A percentile compares a stretch with the other conserved stretches of the same genome.
phyloP scores from a whole-genome alignment of 2,113 vertebrate genomes.

The Peromyscus leucopus region DNA sequence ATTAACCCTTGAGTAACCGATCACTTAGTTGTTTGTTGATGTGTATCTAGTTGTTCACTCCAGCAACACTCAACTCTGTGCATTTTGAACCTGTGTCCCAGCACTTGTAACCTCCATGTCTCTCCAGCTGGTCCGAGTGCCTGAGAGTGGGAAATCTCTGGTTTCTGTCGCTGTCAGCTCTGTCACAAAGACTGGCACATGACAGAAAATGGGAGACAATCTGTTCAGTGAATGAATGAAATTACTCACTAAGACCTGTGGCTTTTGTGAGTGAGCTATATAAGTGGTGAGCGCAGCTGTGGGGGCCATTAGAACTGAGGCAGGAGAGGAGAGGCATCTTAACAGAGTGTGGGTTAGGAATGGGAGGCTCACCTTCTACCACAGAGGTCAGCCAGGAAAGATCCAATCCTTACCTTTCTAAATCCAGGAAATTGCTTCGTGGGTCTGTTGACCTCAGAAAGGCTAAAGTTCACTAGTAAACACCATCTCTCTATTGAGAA shows the following conservation, averaged over 20 bases:
- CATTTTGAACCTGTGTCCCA: neutral
- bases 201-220: neutral
- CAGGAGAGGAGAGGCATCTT: neutral
- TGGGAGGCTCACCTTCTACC: neutral
- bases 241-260: neutral
- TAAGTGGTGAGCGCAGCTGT: neutral
- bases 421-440: neutral
- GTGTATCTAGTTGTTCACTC: neutral
- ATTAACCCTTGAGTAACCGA: neutral
- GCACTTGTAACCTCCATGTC: neutral
- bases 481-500: conserved; percentile 45
- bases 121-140: neutral
- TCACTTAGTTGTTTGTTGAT: neutral
- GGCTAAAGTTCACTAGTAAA: conserved; percentile 13
- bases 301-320: neutral
- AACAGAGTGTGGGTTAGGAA: neutral
- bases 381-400: neutral
- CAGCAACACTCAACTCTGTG: neutral
- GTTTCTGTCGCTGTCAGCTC: neutral
- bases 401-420: conserved; percentile 30
- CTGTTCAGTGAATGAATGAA: neutral
- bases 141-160: neutral
- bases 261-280: neutral
- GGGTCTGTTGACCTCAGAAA: neutral
- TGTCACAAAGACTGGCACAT: neutral